Percentiles rank a stretch among this genome's conserved stretches.
Evolutionary conservation across 2,888 invertebrate genomes (phyloP).

Genomic region (Caenorhabditis afra): DNA sequence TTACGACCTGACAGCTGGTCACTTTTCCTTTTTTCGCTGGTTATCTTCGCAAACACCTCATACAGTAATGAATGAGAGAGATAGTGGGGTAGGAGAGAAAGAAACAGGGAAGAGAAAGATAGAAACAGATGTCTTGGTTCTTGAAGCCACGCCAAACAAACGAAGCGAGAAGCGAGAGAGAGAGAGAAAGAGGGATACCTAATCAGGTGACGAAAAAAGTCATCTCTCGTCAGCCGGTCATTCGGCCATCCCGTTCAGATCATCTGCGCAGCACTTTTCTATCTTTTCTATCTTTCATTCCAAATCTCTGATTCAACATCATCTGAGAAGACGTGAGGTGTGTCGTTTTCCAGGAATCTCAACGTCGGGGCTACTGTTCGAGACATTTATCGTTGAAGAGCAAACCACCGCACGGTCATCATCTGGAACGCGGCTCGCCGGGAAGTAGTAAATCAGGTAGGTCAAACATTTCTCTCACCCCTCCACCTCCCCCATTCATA

Average conservation of each 20-base stretch:
- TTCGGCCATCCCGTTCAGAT: constrained; percentile 19
- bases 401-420: constrained; percentile 67
- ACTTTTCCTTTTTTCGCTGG: constrained; percentile 8
- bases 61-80: constrained; percentile 14
- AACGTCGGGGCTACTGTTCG: constrained; percentile 96
- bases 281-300: constrained; percentile 9
- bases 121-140: too few species aligned
- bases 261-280: constrained; percentile 18
- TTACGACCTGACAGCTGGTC: constrained; percentile 50
- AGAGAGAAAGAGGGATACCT: constrained; percentile 21
- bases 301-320: neutral
- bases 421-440: constrained; percentile 64
- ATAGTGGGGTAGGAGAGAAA: neutral
- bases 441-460: constrained; percentile 59
- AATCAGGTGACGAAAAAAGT: constrained; percentile 53
- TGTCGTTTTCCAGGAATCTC: constrained; percentile 86
- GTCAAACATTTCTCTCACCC: neutral
- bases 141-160: too few species aligned
- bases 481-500: too few species aligned
- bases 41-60: constrained; percentile 1
- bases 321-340: neutral
- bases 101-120: too few species aligned
- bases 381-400: constrained; percentile 91
- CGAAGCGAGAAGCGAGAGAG: too few species aligned
- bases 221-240: constrained; percentile 26